Evolutionary conservation across 2,797 vertebrate genomes (phyloP).

Genomic region (Cossypha niveicapilla): DNA sequence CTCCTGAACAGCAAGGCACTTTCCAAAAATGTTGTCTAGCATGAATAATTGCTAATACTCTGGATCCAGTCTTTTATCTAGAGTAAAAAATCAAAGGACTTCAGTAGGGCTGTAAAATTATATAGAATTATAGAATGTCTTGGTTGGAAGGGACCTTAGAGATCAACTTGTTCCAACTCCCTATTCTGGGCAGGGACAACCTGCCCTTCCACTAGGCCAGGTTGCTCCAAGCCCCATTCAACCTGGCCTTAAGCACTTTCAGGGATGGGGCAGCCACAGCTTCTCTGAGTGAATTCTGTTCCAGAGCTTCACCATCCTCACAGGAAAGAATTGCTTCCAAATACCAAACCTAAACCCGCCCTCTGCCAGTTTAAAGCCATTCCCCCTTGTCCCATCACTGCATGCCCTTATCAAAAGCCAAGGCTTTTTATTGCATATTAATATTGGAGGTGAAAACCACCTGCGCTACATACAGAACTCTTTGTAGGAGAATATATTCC

Average conservation of each 20-base stretch:
- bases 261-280: neutral
- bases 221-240: neutral
- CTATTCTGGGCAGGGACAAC: neutral
- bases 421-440: neutral
- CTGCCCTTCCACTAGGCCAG: neutral
- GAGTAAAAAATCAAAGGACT: neutral
- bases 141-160: neutral
- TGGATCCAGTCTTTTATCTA: neutral
- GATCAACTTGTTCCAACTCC: neutral
- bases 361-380: neutral
- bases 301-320: neutral
- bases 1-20: neutral
- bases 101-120: neutral
- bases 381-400: neutral
- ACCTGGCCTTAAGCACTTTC: neutral
- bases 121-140: neutral
- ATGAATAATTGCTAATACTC: neutral
- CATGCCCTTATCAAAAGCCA: neutral
- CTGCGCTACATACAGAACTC: neutral
- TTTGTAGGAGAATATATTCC: neutral
- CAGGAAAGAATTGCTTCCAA: neutral
- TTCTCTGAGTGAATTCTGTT: neutral
- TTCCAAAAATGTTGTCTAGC: neutral
- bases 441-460: neutral
- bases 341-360: neutral